These are phyloP conservation scores for Vollenhovia emeryi DNA, from an alignment of 1,140 invertebrate species.

Conservation along the genomic window DNA sequence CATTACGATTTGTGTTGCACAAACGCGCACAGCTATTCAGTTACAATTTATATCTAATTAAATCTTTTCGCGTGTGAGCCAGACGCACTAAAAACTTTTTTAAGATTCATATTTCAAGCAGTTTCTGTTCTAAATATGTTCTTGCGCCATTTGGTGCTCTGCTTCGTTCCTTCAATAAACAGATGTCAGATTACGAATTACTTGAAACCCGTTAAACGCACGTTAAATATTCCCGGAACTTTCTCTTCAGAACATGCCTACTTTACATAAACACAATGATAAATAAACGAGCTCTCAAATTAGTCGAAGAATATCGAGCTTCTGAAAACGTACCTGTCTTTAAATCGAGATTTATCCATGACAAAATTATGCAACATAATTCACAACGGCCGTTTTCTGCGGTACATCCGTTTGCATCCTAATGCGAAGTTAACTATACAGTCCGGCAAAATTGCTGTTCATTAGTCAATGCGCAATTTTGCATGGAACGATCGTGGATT, in stretches of 20 bases:
- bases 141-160: not conserved
- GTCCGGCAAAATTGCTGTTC: slow-evolving; percentile 50
- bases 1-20: not conserved
- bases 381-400: slow-evolving; percentile 5
- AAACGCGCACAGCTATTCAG: not conserved
- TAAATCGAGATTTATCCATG: not conserved
- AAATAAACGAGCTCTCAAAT: not conserved
- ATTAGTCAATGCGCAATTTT: slow-evolving; percentile 48
- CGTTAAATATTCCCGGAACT: slow-evolving; percentile 31
- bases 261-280: slow-evolving; percentile 8
- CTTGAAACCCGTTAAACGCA: not conserved
- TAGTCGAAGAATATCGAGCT: not conserved
- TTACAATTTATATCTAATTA: not conserved
- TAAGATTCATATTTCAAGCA: not conserved
- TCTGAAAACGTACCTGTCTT: not conserved
- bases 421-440: slow-evolving; percentile 2
- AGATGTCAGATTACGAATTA: slow-evolving; percentile 15
- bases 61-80: not conserved
- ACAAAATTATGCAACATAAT: slow-evolving; percentile 47
- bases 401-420: not conserved
- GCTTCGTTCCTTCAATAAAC: not conserved
- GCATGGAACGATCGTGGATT: slow-evolving; percentile 20
- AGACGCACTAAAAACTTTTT: not conserved
- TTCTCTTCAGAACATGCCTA: not conserved
- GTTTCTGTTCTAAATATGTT: slow-evolving; percentile 12